Conservation (phyloP, 2,888 invertebrate species). For the Scaptomyza polygonia region DNA sequence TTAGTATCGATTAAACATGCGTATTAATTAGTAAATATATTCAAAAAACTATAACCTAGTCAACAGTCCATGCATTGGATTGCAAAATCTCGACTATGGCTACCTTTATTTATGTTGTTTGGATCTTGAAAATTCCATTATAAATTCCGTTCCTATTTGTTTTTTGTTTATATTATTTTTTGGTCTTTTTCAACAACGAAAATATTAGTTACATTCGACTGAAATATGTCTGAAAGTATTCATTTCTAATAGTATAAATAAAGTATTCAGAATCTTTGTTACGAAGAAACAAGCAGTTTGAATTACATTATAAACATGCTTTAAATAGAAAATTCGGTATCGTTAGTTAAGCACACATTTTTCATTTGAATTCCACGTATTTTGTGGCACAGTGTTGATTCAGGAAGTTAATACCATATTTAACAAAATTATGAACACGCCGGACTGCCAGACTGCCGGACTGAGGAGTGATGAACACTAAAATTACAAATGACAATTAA, state of each 20-base stretch:
- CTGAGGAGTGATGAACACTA: constrained; percentile 11
- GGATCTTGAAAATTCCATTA: too few relatives aligned
- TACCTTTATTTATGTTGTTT: too few relatives aligned
- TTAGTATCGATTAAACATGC: background rate
- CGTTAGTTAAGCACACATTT: background rate
- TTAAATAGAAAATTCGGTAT: background rate
- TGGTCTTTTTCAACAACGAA: too few relatives aligned
- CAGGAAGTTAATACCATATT: constrained; percentile 4
- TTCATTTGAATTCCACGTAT: background rate
- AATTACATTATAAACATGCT: background rate
- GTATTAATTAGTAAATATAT: background rate
- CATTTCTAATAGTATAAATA: too few relatives aligned
- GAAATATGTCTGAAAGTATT: too few relatives aligned
- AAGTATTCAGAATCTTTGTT: too few relatives aligned
- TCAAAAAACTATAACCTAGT: background rate
- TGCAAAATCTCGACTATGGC: too few relatives aligned
- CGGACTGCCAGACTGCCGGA: too few relatives aligned
- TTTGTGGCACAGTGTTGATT: constrained; percentile 1
- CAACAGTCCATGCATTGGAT: background rate
- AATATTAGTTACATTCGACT: too few relatives aligned
- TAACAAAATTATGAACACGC: constrained; percentile 23
- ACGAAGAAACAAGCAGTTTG: too few relatives aligned
- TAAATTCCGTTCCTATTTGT: too few relatives aligned
- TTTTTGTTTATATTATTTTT: too few relatives aligned
- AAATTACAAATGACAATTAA: constrained; percentile 51